Evolutionary conservation across 2,888 invertebrate genomes (phyloP), one percentile per base, ranked within the genome.

Genomic region (Tricholauxania praeusta): DNA sequence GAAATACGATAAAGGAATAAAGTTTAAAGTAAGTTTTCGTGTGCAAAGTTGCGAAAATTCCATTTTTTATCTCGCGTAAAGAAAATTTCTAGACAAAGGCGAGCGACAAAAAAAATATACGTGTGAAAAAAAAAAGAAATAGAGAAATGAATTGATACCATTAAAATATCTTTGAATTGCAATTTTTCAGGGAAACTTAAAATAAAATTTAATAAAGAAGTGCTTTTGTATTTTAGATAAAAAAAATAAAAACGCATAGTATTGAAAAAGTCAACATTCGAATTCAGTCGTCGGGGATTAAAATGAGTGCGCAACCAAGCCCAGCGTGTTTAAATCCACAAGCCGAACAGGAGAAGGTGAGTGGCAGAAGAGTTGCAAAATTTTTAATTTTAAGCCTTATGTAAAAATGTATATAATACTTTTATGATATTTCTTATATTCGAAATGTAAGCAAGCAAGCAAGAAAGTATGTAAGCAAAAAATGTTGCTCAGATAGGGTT

Each of bases 281-380:
- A 17, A 19, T 53, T 47, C n/a, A 47, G 22, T 15, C 71, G 73
- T 49, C 59, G 67, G 66, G 78, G 74, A 89, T 85, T 82, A 39
- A 39, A 39, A 93, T 93, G 93, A 93, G 92, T 87, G 88, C 92
- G 76, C 93, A 93, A 87, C 93, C 92, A 83, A 94, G 93, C 88
- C 93, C 94, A 82, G 93, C 93, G 74, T 92, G 91, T 82, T 88
- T 92, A 82, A 91, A 91, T 83, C 89, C 80, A 75, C 80, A 91
- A 79, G 89, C 93, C 57, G 96, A 97, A 84, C 90, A 95, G 80
- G 97, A 98, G 83, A 83, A 83, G 80, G 84, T 83, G 77, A 78
- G 79, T 78, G 69, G 48, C 48, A 22, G 14, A 49, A 66, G 8
- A 39, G 8, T 7, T 10, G 3, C 10, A 39, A 39, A 39, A 39